Evolutionary conservation across 2,888 invertebrate genomes (phyloP).

Genomic region (Cyrtodaria siliqua): DNA sequence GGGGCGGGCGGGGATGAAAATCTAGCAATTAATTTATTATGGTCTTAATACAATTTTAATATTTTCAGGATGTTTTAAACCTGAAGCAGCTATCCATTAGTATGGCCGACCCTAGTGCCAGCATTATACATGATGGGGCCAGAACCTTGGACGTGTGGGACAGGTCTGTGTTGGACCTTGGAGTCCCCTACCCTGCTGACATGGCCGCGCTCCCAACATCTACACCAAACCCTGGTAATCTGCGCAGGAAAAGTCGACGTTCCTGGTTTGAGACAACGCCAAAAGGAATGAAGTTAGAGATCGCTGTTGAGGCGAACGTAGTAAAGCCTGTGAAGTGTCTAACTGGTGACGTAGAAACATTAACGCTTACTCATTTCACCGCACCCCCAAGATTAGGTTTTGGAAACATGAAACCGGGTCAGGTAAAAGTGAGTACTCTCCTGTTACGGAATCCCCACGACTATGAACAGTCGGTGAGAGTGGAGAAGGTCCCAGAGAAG

Average conservation of each 20-base stretch:
- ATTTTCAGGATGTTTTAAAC: no score
- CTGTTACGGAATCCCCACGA: conserved; percentile 84
- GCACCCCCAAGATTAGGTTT: conserved; percentile 84
- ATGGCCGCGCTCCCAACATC: conserved; percentile 61
- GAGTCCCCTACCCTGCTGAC: conserved; percentile 53
- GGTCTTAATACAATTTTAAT: no score
- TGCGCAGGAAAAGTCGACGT: conserved; percentile 67
- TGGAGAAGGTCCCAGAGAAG: conserved; percentile 84
- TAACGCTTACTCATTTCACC: conserved; percentile 84
- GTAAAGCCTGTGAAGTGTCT: conserved; percentile 39
- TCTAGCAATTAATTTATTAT: no score
- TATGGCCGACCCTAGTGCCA: conserved; percentile 26
- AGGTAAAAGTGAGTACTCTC: conserved; percentile 74
- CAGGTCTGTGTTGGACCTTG: conserved; percentile 40
- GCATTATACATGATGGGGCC: conserved; percentile 24
- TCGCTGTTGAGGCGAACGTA: conserved; percentile 70
- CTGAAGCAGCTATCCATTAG: neutral
- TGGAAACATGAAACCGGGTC: conserved; percentile 81
- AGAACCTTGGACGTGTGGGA: conserved; percentile 5
- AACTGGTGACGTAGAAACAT: conserved; percentile 75
- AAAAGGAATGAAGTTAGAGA: conserved; percentile 68
- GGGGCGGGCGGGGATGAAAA: no score
- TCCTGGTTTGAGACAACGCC: conserved; percentile 82
- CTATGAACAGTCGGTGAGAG: conserved; percentile 81
- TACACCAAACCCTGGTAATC: conserved; percentile 53